Evolutionary conservation across 2,888 invertebrate species (phyloP).

Genomic region (Tachina lurida): DNA sequence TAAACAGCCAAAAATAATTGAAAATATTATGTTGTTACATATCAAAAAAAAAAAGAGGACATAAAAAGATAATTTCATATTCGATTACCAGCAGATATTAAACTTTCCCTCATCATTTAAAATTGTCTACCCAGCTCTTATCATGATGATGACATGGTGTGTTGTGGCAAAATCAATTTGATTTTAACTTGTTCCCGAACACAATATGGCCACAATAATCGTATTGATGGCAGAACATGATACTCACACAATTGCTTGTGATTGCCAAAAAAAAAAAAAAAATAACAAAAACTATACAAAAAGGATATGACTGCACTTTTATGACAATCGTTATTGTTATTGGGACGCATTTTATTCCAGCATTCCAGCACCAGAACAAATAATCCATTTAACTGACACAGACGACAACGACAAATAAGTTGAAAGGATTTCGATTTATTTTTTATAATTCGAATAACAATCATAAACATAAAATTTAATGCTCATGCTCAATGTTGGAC

Average conservation of each 20-base stretch:
- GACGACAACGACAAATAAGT: constrained; percentile 4
- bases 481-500: constrained; percentile 31
- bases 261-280: constrained; percentile 13
- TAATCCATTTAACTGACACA: constrained; percentile 57
- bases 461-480: constrained; percentile 65
- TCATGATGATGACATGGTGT: constrained; percentile 18
- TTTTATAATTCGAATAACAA: constrained; percentile 42
- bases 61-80: constrained; percentile 33
- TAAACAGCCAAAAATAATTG: background rate
- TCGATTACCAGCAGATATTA: constrained; percentile 28
- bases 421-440: constrained; percentile 9
- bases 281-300: background rate
- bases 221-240: constrained; percentile 37
- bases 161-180: constrained; percentile 38
- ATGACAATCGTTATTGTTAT: constrained; percentile 69
- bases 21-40: background rate
- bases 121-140: constrained; percentile 14
- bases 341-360: constrained; percentile 51
- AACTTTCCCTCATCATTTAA: background rate
- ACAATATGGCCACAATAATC: constrained; percentile 27
- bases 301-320: constrained; percentile 52
- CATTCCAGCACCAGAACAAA: background rate
- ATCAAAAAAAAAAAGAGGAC: background rate
- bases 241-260: constrained; percentile 25
- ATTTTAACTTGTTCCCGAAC: constrained; percentile 25